Evolutionary conservation across 2,113 vertebrate species (phyloP).

Genomic region (Plotosus lineatus): DNA sequence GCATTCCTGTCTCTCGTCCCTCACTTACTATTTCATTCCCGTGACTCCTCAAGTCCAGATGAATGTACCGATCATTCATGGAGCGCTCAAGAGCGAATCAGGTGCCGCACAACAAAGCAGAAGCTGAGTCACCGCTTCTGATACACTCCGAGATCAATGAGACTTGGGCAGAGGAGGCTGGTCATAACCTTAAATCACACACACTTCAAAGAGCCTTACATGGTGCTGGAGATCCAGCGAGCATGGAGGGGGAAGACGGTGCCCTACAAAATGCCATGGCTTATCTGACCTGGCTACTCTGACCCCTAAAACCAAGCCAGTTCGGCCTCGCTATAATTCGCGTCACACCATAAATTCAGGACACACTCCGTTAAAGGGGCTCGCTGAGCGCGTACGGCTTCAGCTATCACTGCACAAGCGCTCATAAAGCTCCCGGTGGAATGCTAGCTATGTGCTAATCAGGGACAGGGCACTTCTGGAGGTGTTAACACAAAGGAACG

Average conservation of each 20-base stretch:
- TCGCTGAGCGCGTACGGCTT: constrained; percentile 24
- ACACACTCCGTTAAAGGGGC: constrained; percentile 44
- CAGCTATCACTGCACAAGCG: constrained; percentile 37
- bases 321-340: constrained; percentile 44
- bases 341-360: constrained; percentile 54
- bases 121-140: constrained; percentile 34
- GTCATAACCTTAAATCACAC: constrained; percentile 60
- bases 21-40: constrained; percentile 58
- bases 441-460: constrained; percentile 57
- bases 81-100: constrained; percentile 49
- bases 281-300: constrained; percentile 56
- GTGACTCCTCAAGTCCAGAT: constrained; percentile 47
- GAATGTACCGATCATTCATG: constrained; percentile 40
- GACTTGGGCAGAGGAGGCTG: constrained; percentile 31
- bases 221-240: constrained; percentile 34
- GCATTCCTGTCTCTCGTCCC: constrained; percentile 49
- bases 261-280: constrained; percentile 42
- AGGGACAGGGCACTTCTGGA: constrained; percentile 28
- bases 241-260: constrained; percentile 7
- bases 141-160: constrained; percentile 56
- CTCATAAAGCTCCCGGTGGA: constrained; percentile 50
- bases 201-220: constrained; percentile 57
- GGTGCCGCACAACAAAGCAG: constrained; percentile 46
- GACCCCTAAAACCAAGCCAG: constrained; percentile 40
- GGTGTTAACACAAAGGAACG: constrained; percentile 50